Percentiles rank a stretch among this genome's conserved stretches.
Evolutionary conservation across 2,888 invertebrate genomes (phyloP).

Genomic region (Zootermopsis nevadensis): DNA sequence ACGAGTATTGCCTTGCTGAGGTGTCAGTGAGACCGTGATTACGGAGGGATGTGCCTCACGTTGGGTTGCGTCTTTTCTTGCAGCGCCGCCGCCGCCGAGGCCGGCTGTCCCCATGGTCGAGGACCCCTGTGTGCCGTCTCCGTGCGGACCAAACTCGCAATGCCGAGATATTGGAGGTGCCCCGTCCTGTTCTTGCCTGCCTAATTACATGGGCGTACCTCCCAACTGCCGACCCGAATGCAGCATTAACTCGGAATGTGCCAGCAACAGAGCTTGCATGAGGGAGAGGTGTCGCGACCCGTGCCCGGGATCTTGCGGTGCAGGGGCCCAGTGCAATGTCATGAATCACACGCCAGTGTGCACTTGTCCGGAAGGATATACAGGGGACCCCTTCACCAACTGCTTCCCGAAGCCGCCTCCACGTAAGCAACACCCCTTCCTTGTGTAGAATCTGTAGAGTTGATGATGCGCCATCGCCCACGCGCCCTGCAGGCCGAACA

Average conservation of each 20-base stretch:
- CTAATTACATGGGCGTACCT: slow-evolving; percentile 74
- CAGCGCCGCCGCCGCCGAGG: slow-evolving; percentile 45
- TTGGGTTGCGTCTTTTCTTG: slow-evolving; percentile 47
- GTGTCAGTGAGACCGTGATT: neutral
- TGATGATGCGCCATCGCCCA: slow-evolving; percentile 32
- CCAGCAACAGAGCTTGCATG: slow-evolving; percentile 64
- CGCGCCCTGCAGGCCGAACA: neutral
- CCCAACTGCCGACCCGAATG: slow-evolving; percentile 80
- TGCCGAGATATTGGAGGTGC: slow-evolving; percentile 62
- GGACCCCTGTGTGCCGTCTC: slow-evolving; percentile 76
- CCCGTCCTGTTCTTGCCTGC: slow-evolving; percentile 68
- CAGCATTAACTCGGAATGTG: slow-evolving; percentile 64
- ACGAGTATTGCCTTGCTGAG: neutral
- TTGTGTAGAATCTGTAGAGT: slow-evolving; percentile 60
- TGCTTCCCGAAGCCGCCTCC: slow-evolving; percentile 71
- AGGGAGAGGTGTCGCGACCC: slow-evolving; percentile 64
- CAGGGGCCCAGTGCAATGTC: slow-evolving; percentile 68
- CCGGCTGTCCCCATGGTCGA: slow-evolving; percentile 61
- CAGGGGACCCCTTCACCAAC: slow-evolving; percentile 81
- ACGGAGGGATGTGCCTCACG: slow-evolving; percentile 44
- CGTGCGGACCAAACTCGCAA: slow-evolving; percentile 64
- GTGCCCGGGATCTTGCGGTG: slow-evolving; percentile 65
- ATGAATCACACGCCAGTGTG: slow-evolving; percentile 82
- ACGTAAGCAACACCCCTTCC: slow-evolving; percentile 69
- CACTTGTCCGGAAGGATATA: slow-evolving; percentile 76